phyloP scores from a whole-genome alignment of 2,113 vertebrate species.

The Sterna hirundo region DNA sequence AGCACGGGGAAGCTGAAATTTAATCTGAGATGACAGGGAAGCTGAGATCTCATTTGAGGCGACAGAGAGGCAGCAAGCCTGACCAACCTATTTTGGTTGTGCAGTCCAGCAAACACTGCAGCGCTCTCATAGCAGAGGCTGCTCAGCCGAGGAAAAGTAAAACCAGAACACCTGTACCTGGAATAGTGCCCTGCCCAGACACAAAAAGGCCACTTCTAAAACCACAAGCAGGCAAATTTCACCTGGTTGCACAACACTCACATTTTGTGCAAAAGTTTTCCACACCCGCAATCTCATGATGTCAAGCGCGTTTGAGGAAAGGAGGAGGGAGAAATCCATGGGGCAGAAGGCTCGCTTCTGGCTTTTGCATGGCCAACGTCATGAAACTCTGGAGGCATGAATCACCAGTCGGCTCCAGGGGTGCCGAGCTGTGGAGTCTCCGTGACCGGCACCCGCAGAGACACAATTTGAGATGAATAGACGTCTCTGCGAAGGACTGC shows the following conservation, averaged over 20 bases:
- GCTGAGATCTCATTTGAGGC: neutral
- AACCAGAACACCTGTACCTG: neutral
- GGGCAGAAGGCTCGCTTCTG: neutral
- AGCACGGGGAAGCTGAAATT: neutral
- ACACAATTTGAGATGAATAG: neutral
- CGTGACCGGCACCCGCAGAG: neutral
- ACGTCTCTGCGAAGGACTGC: neutral
- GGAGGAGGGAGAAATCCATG: neutral
- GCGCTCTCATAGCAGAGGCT: neutral
- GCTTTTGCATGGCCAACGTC: neutral
- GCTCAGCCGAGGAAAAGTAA: neutral
- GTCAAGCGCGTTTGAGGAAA: fast-evolving
- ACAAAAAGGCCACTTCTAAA: neutral
- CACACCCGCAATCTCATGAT: neutral
- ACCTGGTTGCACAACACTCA: neutral
- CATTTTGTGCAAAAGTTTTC: neutral
- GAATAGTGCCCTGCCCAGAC: neutral
- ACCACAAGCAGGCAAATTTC: neutral
- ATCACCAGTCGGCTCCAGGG: neutral
- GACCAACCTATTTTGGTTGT: neutral
- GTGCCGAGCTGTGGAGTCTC: conserved; percentile 28
- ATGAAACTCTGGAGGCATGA: conserved; percentile 9
- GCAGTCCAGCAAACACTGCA: neutral
- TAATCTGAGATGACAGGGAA: neutral
- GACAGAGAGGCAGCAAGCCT: neutral